Evolutionary conservation across 2,888 invertebrate species (phyloP).

Genomic region (Cheilosia scutellata): DNA sequence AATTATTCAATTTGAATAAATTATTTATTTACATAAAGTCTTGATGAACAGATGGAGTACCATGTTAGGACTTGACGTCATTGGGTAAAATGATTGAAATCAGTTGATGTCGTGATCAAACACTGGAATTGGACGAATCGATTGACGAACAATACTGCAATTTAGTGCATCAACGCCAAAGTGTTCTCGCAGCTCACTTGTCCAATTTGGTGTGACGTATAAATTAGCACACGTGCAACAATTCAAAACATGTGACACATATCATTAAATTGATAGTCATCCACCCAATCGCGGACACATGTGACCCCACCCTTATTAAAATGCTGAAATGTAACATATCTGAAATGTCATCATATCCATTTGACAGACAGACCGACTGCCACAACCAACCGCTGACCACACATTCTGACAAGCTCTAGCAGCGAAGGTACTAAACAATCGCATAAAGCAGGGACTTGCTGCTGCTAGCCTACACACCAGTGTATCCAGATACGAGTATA

Average conservation of each 20-base stretch:
- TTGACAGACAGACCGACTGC: slow-evolving; percentile 36
- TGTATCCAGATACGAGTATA: slow-evolving; percentile 1
- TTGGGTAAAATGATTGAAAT: not conserved
- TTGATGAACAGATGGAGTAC: slow-evolving; percentile 11
- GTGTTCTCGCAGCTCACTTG: not conserved
- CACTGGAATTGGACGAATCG: too few species aligned
- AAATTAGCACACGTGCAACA: not conserved
- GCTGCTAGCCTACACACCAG: not conserved
- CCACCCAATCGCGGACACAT: slow-evolving; percentile 38
- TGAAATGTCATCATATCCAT: slow-evolving; percentile 20
- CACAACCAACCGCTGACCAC: slow-evolving; percentile 36
- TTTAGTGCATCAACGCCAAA: too few species aligned
- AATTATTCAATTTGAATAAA: slow-evolving; percentile 25
- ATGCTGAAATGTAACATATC: slow-evolving; percentile 29
- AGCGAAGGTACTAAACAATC: slow-evolving; percentile 19
- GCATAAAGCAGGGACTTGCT: slow-evolving; percentile 13
- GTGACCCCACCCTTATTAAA: slow-evolving; percentile 44
- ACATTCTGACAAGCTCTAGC: slow-evolving; percentile 13
- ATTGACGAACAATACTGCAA: too few species aligned
- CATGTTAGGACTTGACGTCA: not conserved
- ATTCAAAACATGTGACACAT: slow-evolving; percentile 42
- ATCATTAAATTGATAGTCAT: slow-evolving; percentile 43
- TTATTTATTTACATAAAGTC: slow-evolving; percentile 24
- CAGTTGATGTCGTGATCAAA: not conserved
- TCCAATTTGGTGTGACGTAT: not conserved